Conservation (phyloP, 1,140 invertebrate genomes). For the Bombus consobrinus region DNA sequence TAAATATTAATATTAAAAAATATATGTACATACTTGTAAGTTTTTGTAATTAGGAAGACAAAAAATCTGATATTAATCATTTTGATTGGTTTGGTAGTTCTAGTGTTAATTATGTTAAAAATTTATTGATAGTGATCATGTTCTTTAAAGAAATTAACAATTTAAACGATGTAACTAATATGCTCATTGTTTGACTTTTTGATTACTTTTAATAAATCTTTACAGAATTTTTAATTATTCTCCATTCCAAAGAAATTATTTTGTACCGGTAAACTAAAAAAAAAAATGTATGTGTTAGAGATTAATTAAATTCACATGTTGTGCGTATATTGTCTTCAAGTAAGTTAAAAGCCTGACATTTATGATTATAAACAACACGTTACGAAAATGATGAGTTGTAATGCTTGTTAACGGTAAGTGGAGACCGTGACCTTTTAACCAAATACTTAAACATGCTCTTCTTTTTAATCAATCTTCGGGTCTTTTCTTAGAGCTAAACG, state of each 20-base stretch:
- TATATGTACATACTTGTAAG: too few relatives aligned
- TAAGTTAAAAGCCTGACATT: constrained; percentile 4
- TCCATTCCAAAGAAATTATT: neutral
- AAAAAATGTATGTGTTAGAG: neutral
- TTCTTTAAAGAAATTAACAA: too few relatives aligned
- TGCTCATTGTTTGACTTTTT: too few relatives aligned
- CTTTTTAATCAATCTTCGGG: neutral
- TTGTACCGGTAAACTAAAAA: neutral
- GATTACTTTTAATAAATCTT: too few relatives aligned
- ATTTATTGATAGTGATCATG: too few relatives aligned
- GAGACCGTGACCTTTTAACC: constrained; percentile 19
- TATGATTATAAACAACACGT: neutral
- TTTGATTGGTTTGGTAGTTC: too few relatives aligned
- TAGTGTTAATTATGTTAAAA: too few relatives aligned
- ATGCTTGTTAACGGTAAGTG: constrained; percentile 27
- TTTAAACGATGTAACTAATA: too few relatives aligned
- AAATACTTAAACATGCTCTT: constrained; percentile 5
- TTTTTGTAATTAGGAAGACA: too few relatives aligned
- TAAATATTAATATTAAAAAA: too few relatives aligned
- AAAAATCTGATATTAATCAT: too few relatives aligned
- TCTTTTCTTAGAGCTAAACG: neutral
- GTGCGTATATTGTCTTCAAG: neutral
- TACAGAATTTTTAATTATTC: too few relatives aligned
- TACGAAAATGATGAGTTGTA: neutral
- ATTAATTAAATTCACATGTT: neutral